Evolutionary conservation across 2,888 invertebrate genomes (phyloP).

Genomic region (Calliphora vomitoria): DNA sequence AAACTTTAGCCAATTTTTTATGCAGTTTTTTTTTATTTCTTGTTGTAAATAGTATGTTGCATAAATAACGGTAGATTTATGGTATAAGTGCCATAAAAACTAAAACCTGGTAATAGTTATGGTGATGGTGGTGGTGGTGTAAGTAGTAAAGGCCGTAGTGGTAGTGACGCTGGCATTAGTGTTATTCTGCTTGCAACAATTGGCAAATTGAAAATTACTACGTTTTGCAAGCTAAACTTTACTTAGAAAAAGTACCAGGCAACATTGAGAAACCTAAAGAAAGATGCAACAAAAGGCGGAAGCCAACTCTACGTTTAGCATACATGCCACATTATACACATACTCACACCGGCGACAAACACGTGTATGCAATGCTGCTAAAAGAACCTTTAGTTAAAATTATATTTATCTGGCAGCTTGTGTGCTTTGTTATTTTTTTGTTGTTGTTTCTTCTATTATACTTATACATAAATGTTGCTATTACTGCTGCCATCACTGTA

Average conservation of each 20-base stretch:
- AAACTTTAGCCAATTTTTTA: conserved; percentile 63
- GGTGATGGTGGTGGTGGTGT: conserved; percentile 12
- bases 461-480: conserved; percentile 16
- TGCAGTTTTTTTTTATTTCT: conserved; percentile 42
- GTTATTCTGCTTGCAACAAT: conserved; percentile 60
- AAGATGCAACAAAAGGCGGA: conserved; percentile 63
- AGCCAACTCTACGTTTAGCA: conserved; percentile 62
- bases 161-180: conserved; percentile 42
- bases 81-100: conserved; percentile 59
- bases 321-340: conserved; percentile 56
- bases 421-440: not conserved
- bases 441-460: not conserved
- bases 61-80: conserved; percentile 73
- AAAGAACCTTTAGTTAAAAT: conserved; percentile 51
- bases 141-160: conserved; percentile 1
- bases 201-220: conserved; percentile 70
- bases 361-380: not conserved
- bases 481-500: conserved; percentile 51
- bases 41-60: conserved; percentile 53
- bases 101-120: conserved; percentile 29
- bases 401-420: conserved; percentile 59
- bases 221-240: conserved; percentile 42
- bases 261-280: conserved; percentile 8
- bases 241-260: conserved; percentile 14
- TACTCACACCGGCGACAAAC: not conserved